Evolutionary conservation across 2,113 vertebrate species (phyloP), one percentile per base, ranked within the genome.

Genomic region (Callorhinus ursinus): DNA sequence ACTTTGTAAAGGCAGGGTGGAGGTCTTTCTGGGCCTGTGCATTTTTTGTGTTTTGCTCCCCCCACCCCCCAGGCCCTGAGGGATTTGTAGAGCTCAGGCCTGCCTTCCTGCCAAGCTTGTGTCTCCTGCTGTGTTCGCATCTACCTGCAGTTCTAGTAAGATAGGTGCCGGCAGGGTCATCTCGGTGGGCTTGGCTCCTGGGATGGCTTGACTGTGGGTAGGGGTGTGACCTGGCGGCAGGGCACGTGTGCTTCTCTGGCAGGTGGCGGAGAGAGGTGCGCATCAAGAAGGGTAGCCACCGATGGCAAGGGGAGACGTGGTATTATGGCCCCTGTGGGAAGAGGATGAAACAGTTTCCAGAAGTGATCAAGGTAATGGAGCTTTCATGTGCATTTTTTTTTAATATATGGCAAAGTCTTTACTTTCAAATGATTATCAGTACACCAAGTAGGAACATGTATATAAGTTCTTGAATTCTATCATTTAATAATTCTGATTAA

Each of bases 261-360:
- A 99, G 99, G 82, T 99, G 99, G 99, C 99, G 97, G 97, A 99
- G 99, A 94, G 99, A 99, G 98, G 99, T 99, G 90, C 99, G 99
- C 46, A 99, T 99, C 97, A 99, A 98, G 98, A 99, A 99, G 96
- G 98, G 99, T 51, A 99, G 99, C 93, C 99, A 99, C 96, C 99
- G 99, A 22, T 99, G 99, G 99, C 99, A 99, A 97, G 99, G 99
- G 0, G 99, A 99, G 98, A 99, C 99, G 1, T 99, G 99, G 99
- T 99, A 99, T 98, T 99, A 99, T n/a, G 99, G 99, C 10, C 99
- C 99, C 13, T 99, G 99, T 93, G 99, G 99, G 59, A 99, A 99
- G 97, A 99, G 99, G 97, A 99, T 99, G 99, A 99, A 99, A 97
- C 99, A 99, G 92, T 99, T 99, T 97, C 99, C 99, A 0, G 99